These are phyloP conservation scores for Egretta garzetta DNA, from an alignment of 2,113 vertebrate genomes.

Conservation along the genomic window DNA sequence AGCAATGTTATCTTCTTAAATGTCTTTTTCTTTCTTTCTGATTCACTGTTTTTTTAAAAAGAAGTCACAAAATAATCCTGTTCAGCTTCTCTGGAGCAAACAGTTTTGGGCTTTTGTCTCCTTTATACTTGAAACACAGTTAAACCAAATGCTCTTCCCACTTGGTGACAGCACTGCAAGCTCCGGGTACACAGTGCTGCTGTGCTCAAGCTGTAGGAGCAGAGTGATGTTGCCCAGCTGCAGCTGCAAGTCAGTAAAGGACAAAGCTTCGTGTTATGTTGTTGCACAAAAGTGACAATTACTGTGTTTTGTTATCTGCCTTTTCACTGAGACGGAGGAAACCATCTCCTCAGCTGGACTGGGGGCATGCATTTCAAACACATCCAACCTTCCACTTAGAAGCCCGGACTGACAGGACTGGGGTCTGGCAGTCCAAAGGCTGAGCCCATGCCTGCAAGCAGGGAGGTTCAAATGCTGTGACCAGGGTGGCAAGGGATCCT, in stretches of 20 bases:
- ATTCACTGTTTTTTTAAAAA: not conserved
- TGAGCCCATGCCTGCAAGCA: not conserved
- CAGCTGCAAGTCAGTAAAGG: constrained; percentile 59
- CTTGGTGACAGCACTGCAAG: constrained; percentile 38
- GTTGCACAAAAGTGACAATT: constrained; percentile 32
- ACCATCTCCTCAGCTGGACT: not conserved
- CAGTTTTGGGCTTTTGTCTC: constrained; percentile 38
- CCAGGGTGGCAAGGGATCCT: not conserved
- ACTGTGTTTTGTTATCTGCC: constrained; percentile 59
- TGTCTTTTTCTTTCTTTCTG: not conserved
- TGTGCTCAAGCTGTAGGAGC: constrained; percentile 43
- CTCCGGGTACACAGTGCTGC: constrained; percentile 42
- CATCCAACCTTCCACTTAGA: not conserved
- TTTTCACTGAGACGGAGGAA: not conserved
- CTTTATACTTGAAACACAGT: constrained; percentile 25
- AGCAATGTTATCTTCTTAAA: not conserved
- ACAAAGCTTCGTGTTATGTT: constrained; percentile 68
- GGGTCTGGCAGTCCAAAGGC: not conserved
- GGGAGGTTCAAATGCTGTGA: not conserved
- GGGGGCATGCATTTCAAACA: not conserved
- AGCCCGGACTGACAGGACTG: not conserved
- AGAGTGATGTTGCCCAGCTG: constrained; percentile 52
- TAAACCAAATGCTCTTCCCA: not conserved
- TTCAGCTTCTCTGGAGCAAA: not conserved
- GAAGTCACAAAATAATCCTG: constrained; percentile 27